These are phyloP conservation scores for Chironomus tentans DNA, from an alignment of 2,888 invertebrate species.

Conservation along the genomic window DNA sequence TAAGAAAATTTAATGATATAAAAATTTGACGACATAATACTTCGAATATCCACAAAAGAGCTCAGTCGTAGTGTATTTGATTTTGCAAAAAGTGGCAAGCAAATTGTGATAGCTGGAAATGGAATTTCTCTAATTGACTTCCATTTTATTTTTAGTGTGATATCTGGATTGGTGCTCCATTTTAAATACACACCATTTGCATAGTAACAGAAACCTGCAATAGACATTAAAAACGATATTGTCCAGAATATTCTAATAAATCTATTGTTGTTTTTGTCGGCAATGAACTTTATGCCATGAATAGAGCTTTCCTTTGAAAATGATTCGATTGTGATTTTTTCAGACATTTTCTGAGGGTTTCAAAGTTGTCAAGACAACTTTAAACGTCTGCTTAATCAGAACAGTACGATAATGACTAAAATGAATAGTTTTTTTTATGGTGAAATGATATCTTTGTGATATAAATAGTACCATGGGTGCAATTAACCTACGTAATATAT, in stretches of 20 bases:
- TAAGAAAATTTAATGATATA: not conserved
- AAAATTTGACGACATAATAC: too few species aligned
- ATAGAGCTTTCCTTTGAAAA: not conserved
- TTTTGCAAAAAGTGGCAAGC: not conserved
- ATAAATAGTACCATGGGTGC: too few species aligned
- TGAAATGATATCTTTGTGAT: too few species aligned
- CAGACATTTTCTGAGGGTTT: too few species aligned
- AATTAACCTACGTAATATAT: too few species aligned
- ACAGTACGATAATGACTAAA: too few species aligned
- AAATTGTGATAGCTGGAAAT: not conserved
- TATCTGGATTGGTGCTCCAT: not conserved
- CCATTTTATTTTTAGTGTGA: not conserved
- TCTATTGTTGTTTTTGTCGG: not conserved
- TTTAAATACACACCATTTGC: not conserved
- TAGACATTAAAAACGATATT: not conserved
- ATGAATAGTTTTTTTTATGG: too few species aligned
- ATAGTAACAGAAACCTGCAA: not conserved
- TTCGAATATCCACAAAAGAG: not conserved
- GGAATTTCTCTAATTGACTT: not conserved
- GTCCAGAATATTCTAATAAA: not conserved
- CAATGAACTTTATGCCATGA: not conserved
- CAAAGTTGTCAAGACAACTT: too few species aligned
- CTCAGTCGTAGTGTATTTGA: not conserved
- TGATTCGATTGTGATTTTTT: not conserved
- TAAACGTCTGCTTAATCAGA: too few species aligned